Conservation (phyloP, 1,140 invertebrate species). For the Sarcophaga bullata region DNA sequence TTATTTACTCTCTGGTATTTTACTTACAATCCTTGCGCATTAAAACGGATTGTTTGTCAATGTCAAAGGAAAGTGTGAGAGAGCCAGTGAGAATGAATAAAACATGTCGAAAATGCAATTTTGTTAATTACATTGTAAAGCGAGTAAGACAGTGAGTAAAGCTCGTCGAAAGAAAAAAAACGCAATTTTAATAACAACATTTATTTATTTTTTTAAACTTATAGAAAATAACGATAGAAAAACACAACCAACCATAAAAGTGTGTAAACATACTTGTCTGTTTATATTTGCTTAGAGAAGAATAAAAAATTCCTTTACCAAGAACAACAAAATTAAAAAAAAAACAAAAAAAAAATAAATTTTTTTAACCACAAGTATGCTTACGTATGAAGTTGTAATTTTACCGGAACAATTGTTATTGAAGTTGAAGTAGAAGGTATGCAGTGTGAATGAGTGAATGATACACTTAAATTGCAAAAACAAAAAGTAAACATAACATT, state of each 20-base stretch:
- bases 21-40: not conserved
- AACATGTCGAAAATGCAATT: conserved; percentile 14
- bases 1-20: not conserved
- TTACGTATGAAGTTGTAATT: not conserved
- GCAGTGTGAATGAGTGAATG: not conserved
- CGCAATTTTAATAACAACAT: no score
- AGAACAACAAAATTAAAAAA: not conserved
- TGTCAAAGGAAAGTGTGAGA: not conserved
- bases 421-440: not conserved
- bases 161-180: not conserved
- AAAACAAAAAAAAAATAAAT: not conserved
- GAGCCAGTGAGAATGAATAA: not conserved
- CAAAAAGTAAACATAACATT: not conserved
- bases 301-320: no score
- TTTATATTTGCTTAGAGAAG: no score
- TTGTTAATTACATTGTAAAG: no score
- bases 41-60: conserved; percentile 24
- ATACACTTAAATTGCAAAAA: not conserved
- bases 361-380: not conserved
- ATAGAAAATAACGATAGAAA: no score
- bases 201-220: no score
- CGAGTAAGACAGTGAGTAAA: not conserved
- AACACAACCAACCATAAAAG: no score
- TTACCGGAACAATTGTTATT: not conserved
- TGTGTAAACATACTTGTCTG: no score